Percentiles rank a stretch among this genome's conserved stretches.
Evolutionary conservation across 1,140 invertebrate species (phyloP).

Genomic region (Sitophilus oryzae): DNA sequence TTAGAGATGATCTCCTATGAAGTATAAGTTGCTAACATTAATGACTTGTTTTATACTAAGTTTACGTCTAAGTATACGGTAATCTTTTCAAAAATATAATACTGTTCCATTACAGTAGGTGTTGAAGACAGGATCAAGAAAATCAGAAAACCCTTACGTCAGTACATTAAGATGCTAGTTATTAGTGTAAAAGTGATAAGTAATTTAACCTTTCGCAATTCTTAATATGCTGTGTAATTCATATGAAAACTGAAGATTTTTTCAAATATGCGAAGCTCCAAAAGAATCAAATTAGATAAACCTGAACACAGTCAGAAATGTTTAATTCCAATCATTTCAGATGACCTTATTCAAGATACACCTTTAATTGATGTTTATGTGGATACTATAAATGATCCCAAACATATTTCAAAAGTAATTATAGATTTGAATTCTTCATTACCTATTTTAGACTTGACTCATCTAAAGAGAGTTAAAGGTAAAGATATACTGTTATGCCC

Average conservation of each 20-base stretch:
- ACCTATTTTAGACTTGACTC: slow-evolving; percentile 56
- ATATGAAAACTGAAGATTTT: too few species aligned
- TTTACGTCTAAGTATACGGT: too few species aligned
- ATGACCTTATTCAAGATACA: slow-evolving; percentile 49
- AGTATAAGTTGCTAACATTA: too few species aligned
- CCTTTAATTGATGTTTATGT: slow-evolving; percentile 54
- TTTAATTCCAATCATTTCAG: slow-evolving; percentile 48
- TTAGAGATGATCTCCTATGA: too few species aligned
- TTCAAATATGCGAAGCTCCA: slow-evolving; percentile 12
- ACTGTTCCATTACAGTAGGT: slow-evolving; percentile 26
- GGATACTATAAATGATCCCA: slow-evolving; percentile 53
- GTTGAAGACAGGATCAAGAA: neutral
- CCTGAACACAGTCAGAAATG: slow-evolving; percentile 10
- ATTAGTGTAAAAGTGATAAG: too few species aligned
- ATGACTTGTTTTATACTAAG: too few species aligned
- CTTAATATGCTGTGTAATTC: too few species aligned
- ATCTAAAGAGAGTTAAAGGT: slow-evolving; percentile 68
- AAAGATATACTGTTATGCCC: slow-evolving; percentile 57
- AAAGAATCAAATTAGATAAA: slow-evolving; percentile 27
- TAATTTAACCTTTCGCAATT: too few species aligned
- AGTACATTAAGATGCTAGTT: too few species aligned
- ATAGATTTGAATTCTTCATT: slow-evolving; percentile 50
- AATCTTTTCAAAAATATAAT: too few species aligned
- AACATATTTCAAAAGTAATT: slow-evolving; percentile 59
- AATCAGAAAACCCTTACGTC: neutral